Evolutionary conservation across 2,113 vertebrate species (phyloP), one percentile per base, ranked within the genome.

Genomic region (Malurus melanocephalus): DNA sequence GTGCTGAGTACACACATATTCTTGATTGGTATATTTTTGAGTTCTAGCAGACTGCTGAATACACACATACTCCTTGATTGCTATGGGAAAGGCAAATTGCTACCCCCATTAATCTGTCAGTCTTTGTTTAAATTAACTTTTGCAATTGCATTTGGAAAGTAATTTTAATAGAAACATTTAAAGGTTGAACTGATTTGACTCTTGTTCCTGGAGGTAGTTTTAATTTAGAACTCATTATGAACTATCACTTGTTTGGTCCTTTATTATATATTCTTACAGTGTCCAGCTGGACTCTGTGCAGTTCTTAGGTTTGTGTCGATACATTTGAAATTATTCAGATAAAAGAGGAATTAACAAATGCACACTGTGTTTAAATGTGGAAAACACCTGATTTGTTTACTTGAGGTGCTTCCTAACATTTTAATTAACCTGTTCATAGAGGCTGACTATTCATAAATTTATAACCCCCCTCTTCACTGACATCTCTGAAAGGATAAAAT

Each of bases 201-300:
- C 40, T 33, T 74, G 40, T 67, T 91, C 40, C 57, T 91, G 57
- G 18, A 87, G 82, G 51, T 24, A 53, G 43, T 65, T 90, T 83
- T 71, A 61, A 62, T 93, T 84, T 82, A 73, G 17, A 55, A 40
- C 28, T 82, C 26, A 6, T 76, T 68, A 46, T 43, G 35, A 83
- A 22, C 24, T 84, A 76, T 22, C 62, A 33, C 38, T 85, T 79
- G 19, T 2, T 81, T 16, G 11, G 7, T 46, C 4, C 1, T 72
- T 87, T 55, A 3, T 59, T 20, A 26, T 56, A 13, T 11, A 3
- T 10, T 43, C 61, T 60, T 62, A 13, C 16, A 40, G 13, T 6
- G 32, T 72, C 57, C 33, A 42, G 0, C 23, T 35, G 40, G 49
- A 33, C 20, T 35, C 2, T 13, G 30, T 80, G 40, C 60, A 66